These are phyloP conservation scores for Nomada hirtipes DNA, from an alignment of 2,888 invertebrate species.

Conservation along the genomic window DNA sequence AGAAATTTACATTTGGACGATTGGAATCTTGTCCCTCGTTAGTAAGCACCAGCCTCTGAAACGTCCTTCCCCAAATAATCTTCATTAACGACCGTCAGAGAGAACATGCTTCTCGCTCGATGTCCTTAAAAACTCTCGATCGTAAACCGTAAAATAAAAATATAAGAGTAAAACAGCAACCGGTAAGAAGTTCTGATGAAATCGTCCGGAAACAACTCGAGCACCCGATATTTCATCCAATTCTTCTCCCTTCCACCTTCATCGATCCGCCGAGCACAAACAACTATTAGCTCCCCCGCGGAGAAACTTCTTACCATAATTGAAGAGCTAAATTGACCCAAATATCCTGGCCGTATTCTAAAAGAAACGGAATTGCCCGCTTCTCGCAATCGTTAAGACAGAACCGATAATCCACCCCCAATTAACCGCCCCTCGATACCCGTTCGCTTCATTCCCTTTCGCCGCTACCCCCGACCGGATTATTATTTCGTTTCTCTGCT, in stretches of 20 bases:
- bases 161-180: neutral
- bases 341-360: neutral
- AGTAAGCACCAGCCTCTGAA: neutral
- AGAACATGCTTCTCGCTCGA: neutral
- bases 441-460: neutral
- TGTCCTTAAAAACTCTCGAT: neutral
- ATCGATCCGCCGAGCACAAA: neutral
- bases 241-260: neutral
- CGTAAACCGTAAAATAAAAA: neutral
- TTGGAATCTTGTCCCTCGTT: no score
- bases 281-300: neutral
- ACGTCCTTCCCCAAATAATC: no score
- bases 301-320: constrained; percentile 17
- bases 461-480: neutral
- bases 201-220: no score
- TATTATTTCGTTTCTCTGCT: constrained; percentile 46
- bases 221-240: neutral
- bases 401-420: constrained; percentile 26
- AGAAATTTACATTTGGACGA: neutral
- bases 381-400: neutral
- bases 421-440: constrained; percentile 30
- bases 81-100: neutral
- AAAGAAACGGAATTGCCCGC: neutral
- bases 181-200: neutral
- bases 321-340: constrained; percentile 24